Evolutionary conservation across 2,888 invertebrate genomes (phyloP).

Genomic region (Cremastinae sp.): DNA sequence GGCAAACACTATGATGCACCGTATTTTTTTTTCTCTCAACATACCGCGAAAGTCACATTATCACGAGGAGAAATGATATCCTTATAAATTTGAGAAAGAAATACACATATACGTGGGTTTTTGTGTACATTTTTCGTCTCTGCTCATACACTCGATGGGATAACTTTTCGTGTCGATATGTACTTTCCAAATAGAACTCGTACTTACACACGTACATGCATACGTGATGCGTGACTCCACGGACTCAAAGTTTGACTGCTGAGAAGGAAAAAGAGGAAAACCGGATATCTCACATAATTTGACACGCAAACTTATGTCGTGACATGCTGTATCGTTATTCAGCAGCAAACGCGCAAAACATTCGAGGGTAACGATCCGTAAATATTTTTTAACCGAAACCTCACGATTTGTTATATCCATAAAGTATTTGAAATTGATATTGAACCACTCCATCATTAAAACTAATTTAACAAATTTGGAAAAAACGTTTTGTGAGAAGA

Average conservation of each 20-base stretch:
- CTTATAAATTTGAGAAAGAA: conserved; percentile 1
- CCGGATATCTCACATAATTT: conserved; percentile 8
- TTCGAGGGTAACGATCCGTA: too few relatives aligned
- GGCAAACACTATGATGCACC: conserved; percentile 26
- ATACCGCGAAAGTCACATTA: conserved; percentile 1
- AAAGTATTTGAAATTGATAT: too few relatives aligned
- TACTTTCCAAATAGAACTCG: background rate
- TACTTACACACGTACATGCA: background rate
- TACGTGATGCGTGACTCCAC: too few relatives aligned
- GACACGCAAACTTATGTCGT: background rate
- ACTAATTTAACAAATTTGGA: too few relatives aligned
- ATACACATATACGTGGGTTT: background rate
- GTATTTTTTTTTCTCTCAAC: conserved; percentile 13
- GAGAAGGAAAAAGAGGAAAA: conserved; percentile 5
- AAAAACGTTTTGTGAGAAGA: too few relatives aligned
- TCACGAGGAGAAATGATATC: background rate
- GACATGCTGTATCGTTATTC: background rate
- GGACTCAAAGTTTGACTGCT: background rate
- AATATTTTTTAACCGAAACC: too few relatives aligned
- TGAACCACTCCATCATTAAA: too few relatives aligned
- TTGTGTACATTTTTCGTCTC: conserved; percentile 1
- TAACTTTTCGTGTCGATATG: background rate
- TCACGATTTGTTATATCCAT: too few relatives aligned
- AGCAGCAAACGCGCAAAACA: background rate
- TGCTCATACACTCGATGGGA: background rate